phyloP scores from a whole-genome alignment of 2,888 invertebrate genomes.

The Scotopteryx bipunctaria region DNA sequence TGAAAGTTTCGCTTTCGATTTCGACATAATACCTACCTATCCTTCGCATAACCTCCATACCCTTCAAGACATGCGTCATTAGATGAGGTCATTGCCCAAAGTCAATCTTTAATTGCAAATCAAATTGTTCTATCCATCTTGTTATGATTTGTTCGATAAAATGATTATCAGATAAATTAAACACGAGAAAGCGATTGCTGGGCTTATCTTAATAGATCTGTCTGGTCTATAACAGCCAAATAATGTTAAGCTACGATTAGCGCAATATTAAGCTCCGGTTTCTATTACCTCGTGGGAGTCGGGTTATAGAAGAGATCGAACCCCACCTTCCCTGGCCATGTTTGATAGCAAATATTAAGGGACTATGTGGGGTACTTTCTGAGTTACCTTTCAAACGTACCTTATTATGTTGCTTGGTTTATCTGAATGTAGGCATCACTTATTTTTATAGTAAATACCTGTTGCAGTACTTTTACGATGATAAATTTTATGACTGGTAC shows the following conservation, averaged over 20 bases:
- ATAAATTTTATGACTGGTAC: too few relatives aligned
- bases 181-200: slow-evolving; percentile 13
- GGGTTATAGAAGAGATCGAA: slow-evolving; percentile 67
- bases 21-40: slow-evolving; percentile 5
- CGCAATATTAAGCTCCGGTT: slow-evolving; percentile 62
- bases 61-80: not conserved
- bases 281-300: slow-evolving; percentile 62
- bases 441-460: too few relatives aligned
- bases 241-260: slow-evolving; percentile 35
- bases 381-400: slow-evolving; percentile 38
- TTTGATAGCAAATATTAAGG: slow-evolving; percentile 54
- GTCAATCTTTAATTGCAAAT: slow-evolving; percentile 23
- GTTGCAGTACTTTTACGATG: too few relatives aligned
- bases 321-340: slow-evolving; percentile 40
- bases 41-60: slow-evolving; percentile 10
- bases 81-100: slow-evolving; percentile 12
- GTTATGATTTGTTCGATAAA: slow-evolving; percentile 11
- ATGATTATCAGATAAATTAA: slow-evolving; percentile 27
- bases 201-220: slow-evolving; percentile 27
- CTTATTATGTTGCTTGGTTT: slow-evolving; percentile 6
- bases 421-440: too few relatives aligned
- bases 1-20: slow-evolving; percentile 20
- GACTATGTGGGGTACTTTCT: slow-evolving; percentile 39
- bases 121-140: slow-evolving; percentile 9
- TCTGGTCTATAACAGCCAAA: slow-evolving; percentile 12